These are phyloP conservation scores for Stomorhina lunata DNA, from an alignment of 2,888 invertebrate species.

Conservation along the genomic window DNA sequence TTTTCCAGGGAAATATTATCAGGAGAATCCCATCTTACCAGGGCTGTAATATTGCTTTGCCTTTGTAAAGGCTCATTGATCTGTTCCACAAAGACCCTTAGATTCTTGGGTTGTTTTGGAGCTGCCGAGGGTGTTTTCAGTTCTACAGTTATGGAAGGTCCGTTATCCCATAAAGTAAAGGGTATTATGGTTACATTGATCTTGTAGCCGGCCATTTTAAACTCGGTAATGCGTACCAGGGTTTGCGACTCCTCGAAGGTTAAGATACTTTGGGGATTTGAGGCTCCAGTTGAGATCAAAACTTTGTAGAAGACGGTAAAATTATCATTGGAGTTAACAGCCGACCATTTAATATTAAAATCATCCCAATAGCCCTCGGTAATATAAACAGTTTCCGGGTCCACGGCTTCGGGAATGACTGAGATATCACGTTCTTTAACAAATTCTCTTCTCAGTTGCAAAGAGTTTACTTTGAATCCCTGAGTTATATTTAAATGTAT, in stretches of 20 bases:
- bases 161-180: constrained; percentile 91
- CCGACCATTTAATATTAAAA: constrained; percentile 92
- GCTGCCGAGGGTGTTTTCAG: constrained; percentile 89
- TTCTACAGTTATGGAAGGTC: constrained; percentile 83
- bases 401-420: constrained; percentile 88
- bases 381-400: constrained; percentile 84
- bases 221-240: constrained; percentile 79
- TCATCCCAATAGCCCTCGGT: constrained; percentile 86
- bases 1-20: constrained; percentile 85
- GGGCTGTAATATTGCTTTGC: constrained; percentile 81
- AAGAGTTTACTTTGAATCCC: constrained; percentile 83
- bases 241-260: constrained; percentile 70
- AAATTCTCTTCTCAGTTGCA: constrained; percentile 66
- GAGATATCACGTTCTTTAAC: constrained; percentile 78
- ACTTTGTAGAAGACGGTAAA: constrained; percentile 87
- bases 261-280: constrained; percentile 54
- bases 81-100: constrained; percentile 87
- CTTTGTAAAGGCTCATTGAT: constrained; percentile 76
- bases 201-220: constrained; percentile 84
- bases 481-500: constrained; percentile 78
- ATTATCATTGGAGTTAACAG: constrained; percentile 87
- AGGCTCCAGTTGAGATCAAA: constrained; percentile 68
- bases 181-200: constrained; percentile 88
- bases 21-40: constrained; percentile 91
- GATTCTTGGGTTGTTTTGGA: constrained; percentile 87